A percentile compares a stretch with the other conserved stretches of the same genome.
phyloP scores from a whole-genome alignment of 2,797 vertebrate species.

The Cirrhinus mrigala region DNA sequence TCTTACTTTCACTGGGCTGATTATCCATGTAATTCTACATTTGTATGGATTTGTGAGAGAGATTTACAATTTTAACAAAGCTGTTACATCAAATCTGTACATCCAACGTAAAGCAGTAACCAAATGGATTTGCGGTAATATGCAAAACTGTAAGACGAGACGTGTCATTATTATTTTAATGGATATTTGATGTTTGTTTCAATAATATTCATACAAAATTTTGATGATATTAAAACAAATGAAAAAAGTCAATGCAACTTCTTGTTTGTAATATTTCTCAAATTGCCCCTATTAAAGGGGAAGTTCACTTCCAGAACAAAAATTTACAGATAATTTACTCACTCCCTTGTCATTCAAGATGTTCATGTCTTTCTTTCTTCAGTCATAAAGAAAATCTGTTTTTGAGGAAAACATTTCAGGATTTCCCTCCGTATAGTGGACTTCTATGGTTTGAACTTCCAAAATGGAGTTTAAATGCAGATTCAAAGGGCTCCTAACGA shows the following conservation, averaged over 20 bases:
- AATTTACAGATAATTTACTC: too few relatives aligned
- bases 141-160: background rate
- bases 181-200: background rate
- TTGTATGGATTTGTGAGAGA: slow-evolving; percentile 9
- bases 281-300: background rate
- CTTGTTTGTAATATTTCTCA: slow-evolving; percentile 2
- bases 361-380: too few relatives aligned
- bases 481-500: too few relatives aligned
- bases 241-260: background rate
- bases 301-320: too few relatives aligned
- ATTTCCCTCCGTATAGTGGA: too few relatives aligned
- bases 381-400: too few relatives aligned
- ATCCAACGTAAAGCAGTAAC: background rate
- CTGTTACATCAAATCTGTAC: background rate
- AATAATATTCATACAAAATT: background rate
- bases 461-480: too few relatives aligned
- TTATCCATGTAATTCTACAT: background rate
- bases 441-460: too few relatives aligned
- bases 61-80: background rate
- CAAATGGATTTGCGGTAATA: background rate
- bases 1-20: rapidly evolving
- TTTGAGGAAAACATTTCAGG: too few relatives aligned
- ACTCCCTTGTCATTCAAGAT: too few relatives aligned
- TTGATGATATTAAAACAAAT: background rate
- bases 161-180: background rate